Evolutionary conservation across 2,113 vertebrate species (phyloP).

Genomic region (Pygoscelis adeliae): DNA sequence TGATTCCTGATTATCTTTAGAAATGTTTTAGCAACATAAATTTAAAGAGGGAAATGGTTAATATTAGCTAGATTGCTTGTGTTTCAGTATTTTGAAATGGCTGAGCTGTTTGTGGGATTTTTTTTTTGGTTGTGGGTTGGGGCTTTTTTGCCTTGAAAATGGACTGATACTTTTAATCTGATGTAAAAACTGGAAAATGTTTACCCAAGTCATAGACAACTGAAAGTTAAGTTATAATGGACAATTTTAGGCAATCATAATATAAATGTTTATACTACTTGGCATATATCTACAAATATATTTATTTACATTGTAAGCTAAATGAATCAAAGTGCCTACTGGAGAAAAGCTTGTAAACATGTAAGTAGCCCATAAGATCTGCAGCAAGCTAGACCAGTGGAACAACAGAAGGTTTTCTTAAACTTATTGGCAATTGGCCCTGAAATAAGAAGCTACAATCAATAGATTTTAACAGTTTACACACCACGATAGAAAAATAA

Average conservation of each 20-base stretch:
- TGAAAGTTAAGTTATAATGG: not conserved
- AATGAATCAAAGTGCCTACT: not conserved
- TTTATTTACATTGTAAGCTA: not conserved
- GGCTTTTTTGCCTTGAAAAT: not conserved
- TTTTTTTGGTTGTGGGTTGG: not conserved
- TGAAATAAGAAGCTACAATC: not conserved
- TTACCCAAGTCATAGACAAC: not conserved
- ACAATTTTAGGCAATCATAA: not conserved
- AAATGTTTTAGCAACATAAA: not conserved
- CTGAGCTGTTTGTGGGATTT: not conserved
- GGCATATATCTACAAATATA: not conserved
- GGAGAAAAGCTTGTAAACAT: not conserved
- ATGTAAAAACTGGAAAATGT: not conserved
- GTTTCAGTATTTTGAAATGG: not conserved
- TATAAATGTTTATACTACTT: not conserved
- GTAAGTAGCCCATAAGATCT: not conserved
- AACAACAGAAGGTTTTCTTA: not conserved
- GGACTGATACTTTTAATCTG: not conserved
- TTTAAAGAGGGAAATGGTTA: not conserved
- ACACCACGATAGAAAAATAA: not conserved
- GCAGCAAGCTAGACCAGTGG: not conserved
- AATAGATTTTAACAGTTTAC: constrained; percentile 13
- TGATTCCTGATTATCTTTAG: not conserved
- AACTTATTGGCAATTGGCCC: not conserved
- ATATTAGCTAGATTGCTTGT: not conserved